These are phyloP conservation scores for Drosophila sp. DNA, from an alignment of 1,140 invertebrate species.

Conservation along the genomic window DNA sequence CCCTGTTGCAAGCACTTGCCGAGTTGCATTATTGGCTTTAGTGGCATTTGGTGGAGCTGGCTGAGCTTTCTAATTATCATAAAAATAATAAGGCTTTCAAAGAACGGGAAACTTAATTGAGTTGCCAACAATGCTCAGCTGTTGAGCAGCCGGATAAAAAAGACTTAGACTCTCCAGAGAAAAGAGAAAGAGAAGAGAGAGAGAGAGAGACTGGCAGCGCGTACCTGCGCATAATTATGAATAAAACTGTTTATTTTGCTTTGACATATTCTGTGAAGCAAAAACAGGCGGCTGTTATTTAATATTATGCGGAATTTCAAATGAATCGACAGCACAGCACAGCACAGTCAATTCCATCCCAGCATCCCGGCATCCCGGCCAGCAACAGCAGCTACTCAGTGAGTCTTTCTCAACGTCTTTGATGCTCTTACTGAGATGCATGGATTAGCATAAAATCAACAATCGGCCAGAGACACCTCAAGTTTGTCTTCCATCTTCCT, in stretches of 20 bases:
- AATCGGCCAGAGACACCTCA: conserved; percentile 38
- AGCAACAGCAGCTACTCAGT: conserved; percentile 18
- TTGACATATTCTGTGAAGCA: conserved; percentile 58
- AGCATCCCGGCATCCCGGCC: conserved; percentile 2
- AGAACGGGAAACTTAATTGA: conserved; percentile 62
- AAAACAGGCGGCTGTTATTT: conserved; percentile 33
- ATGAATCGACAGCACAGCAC: conserved; percentile 45
- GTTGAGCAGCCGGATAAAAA: conserved; percentile 57
- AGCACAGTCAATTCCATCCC: neutral
- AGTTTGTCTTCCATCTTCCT: conserved; percentile 17
- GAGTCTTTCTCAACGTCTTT: conserved; percentile 46
- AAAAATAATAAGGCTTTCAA: conserved; percentile 65
- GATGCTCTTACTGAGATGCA: conserved; percentile 60
- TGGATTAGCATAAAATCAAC: conserved; percentile 80
- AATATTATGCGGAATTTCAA: conserved; percentile 79
- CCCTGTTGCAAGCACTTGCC: conserved; percentile 21
- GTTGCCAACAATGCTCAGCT: conserved; percentile 61
- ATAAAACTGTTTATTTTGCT: conserved; percentile 74
- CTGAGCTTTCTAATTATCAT: conserved; percentile 66
- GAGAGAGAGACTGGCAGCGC: conserved; percentile 7
- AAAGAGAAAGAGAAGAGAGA: neutral
- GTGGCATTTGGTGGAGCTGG: conserved; percentile 7
- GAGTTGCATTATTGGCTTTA: neutral
- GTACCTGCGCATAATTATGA: conserved; percentile 72
- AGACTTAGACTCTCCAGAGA: conserved; percentile 10